Evolutionary conservation across 2,888 invertebrate species (phyloP).

Genomic region (Dorcus hopei): DNA sequence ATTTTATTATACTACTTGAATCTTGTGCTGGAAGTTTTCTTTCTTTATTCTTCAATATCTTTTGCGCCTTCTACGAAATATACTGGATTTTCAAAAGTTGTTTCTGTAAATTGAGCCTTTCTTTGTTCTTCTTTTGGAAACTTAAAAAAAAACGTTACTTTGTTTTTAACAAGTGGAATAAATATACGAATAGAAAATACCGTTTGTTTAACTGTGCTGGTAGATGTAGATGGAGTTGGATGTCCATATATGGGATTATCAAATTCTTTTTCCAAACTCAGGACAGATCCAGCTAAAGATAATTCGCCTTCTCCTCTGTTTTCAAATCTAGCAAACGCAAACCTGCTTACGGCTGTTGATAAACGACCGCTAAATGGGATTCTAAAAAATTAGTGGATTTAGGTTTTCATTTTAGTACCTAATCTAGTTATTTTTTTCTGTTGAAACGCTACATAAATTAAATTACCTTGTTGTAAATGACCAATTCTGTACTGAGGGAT

Average conservation of each 20-base stretch:
- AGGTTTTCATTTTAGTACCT: too few species aligned
- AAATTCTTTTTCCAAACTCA: constrained; percentile 34
- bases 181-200: neutral
- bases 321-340: constrained; percentile 32
- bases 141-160: too few species aligned
- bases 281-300: constrained; percentile 33
- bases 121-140: too few species aligned
- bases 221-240: constrained; percentile 8
- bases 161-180: too few species aligned
- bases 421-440: neutral
- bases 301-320: constrained; percentile 33
- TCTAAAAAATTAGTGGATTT: neutral
- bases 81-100: too few species aligned
- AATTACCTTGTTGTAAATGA: constrained; percentile 4
- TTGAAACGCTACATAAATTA: constrained; percentile 3
- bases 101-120: too few species aligned
- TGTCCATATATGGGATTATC: constrained; percentile 38
- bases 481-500: neutral
- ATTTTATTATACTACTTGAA: too few species aligned
- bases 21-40: too few species aligned
- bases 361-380: neutral
- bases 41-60: too few species aligned
- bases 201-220: constrained; percentile 5
- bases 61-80: too few species aligned
- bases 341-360: constrained; percentile 14